A percentile compares a stretch with the other conserved stretches of the same genome.
Evolutionary conservation across 2,888 invertebrate genomes (phyloP).

Genomic region (Xanthostigma xanthostigma): DNA sequence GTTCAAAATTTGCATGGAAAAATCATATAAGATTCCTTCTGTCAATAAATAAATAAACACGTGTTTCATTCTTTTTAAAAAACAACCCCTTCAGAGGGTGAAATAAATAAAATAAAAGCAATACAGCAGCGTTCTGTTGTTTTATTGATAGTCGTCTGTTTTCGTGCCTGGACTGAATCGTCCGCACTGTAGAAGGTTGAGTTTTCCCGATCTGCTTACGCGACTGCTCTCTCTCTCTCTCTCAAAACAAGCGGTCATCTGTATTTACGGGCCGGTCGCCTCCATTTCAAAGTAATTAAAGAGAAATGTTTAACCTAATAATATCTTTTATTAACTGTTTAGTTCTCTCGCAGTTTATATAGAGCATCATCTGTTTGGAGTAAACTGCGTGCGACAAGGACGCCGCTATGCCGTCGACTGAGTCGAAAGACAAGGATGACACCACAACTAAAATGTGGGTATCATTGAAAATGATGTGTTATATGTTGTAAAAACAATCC

Average conservation of each 20-base stretch:
- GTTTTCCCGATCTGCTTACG: too few species aligned
- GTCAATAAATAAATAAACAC: too few species aligned
- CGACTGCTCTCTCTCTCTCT: too few species aligned
- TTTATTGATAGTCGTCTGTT: too few species aligned
- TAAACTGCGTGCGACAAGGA: not conserved
- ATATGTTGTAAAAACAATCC: conserved; percentile 29
- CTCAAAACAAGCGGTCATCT: not conserved
- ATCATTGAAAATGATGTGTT: not conserved
- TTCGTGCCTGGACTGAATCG: too few species aligned
- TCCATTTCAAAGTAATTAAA: conserved; percentile 5
- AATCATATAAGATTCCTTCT: too few species aligned
- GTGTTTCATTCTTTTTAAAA: too few species aligned
- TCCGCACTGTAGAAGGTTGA: too few species aligned
- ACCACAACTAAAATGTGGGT: not conserved
- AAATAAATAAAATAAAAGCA: too few species aligned
- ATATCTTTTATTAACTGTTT: conserved; percentile 23
- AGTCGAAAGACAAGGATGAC: not conserved
- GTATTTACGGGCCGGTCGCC: not conserved
- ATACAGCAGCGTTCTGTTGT: too few species aligned
- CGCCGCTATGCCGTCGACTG: not conserved
- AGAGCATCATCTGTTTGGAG: not conserved
- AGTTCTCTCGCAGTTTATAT: conserved; percentile 1
- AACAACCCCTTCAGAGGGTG: too few species aligned
- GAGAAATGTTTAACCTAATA: conserved; percentile 19
- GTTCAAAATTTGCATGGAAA: too few species aligned